Evolutionary conservation across 2,888 invertebrate species (phyloP), one percentile per base, ranked within the genome.

Genomic region (Gordius sp.): DNA sequence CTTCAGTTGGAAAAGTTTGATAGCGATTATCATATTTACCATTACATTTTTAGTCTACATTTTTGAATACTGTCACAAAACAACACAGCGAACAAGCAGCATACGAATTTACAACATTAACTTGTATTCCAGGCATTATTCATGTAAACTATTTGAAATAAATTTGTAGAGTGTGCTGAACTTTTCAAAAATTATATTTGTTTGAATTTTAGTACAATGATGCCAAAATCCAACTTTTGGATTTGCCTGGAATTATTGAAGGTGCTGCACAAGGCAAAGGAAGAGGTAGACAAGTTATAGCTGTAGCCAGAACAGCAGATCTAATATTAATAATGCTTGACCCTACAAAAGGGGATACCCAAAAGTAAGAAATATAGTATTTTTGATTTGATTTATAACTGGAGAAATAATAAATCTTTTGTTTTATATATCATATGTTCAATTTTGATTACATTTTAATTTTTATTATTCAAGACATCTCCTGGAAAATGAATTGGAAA

Each of bases 241-340:
- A 97, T 77, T 76, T 97, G 68, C 97, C 97, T 59, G 97, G 97
- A 67, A 97, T 97, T 68, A 99, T 97, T 68, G 97, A 99, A 75
- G 97, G 97, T 59, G 97, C 97, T 61, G 81, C 93, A 1, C 91
- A 84, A 68, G 75, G 75, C 67, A 83, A 83, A 72, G 85, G 85
- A 65, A 75, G 85, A 71, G 85, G 85, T 61, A 73, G 83, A 64
- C 84, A 87, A 75, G 87, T 97, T 8, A 97, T 99, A 68, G 91
- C 97, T 16, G 97, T 99, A 4, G 97, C 93, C 0, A 76, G 97
- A 64, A 97, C 97, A 2, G 86, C 93, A 0, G 97, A 97, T 72
- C 73, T 97, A 63, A 86, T 97, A 39, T 74, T 99, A 26, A 97
- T 99, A 83, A 97, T 97, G 93, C 71, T 97, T 68, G 97, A 99